Evolutionary conservation across 30 jellyfish, hydroid and myxozoan species (phyloP).

Genomic region (Pseudorhiza aurosa): DNA sequence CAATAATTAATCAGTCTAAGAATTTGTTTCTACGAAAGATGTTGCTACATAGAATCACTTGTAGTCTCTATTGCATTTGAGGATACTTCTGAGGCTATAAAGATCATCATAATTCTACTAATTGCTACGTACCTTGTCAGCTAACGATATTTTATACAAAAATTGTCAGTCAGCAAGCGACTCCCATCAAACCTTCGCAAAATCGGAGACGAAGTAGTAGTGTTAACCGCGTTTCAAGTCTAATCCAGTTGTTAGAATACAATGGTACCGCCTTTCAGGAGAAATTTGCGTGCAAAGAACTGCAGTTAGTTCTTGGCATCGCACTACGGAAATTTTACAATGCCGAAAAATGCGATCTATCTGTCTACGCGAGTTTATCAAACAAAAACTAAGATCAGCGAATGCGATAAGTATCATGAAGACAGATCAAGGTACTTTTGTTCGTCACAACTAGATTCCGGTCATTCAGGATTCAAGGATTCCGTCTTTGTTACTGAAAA

Average conservation of each 20-base stretch:
- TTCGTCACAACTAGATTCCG: conserved; percentile 10
- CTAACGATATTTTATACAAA: too few species aligned
- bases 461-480: neutral
- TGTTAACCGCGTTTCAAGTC: neutral
- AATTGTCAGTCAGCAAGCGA: too few species aligned
- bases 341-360: conserved; percentile 34
- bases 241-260: neutral
- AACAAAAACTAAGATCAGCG: conserved; percentile 22
- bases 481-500: neutral
- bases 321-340: conserved; percentile 19
- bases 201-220: too few species aligned
- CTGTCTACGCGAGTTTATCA: neutral
- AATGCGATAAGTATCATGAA: neutral
- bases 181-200: too few species aligned
- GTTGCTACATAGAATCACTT: too few species aligned
- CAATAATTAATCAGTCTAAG: too few species aligned
- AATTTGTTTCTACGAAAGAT: too few species aligned
- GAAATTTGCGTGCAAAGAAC: conserved; percentile 42
- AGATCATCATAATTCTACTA: too few species aligned
- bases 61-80: too few species aligned
- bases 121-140: too few species aligned
- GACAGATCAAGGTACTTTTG: neutral
- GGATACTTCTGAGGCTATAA: too few species aligned
- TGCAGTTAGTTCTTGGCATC: conserved; percentile 4
- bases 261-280: neutral